These are phyloP conservation scores for Antitype chi DNA, from an alignment of 2,888 invertebrate genomes.

Conservation along the genomic window DNA sequence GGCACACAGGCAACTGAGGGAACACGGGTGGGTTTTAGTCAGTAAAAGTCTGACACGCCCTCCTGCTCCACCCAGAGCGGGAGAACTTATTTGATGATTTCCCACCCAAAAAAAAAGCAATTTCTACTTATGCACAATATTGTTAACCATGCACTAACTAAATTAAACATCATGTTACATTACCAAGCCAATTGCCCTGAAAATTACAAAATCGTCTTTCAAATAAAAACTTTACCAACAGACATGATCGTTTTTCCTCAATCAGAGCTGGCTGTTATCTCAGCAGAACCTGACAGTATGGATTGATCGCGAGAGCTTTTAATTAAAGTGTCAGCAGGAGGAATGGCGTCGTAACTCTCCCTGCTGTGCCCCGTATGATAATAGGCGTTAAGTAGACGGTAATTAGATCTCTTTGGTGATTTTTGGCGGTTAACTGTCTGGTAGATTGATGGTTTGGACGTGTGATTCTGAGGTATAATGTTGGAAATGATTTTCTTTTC, in stretches of 20 bases:
- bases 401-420: conserved; percentile 2
- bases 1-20: too few species aligned
- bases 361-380: conserved; percentile 60
- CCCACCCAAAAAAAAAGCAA: too few species aligned
- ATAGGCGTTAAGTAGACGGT: conserved; percentile 58
- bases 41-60: too few species aligned
- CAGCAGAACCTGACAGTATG: conserved; percentile 39
- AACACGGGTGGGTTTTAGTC: too few species aligned
- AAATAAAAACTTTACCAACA: conserved; percentile 40
- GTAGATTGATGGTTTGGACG: conserved; percentile 12
- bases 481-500: not conserved
- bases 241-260: conserved; percentile 41
- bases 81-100: too few species aligned
- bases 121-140: too few species aligned
- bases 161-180: not conserved
- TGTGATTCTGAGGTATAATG: not conserved
- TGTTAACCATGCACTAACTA: not conserved
- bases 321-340: conserved; percentile 63
- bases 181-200: not conserved
- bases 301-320: conserved; percentile 62
- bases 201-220: conserved; percentile 19
- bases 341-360: conserved; percentile 58
- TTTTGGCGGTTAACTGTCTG: conserved; percentile 3
- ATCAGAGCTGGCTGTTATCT: conserved; percentile 47
- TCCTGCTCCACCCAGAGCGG: too few species aligned